Base-by-base conservation (phyloP, 2,113 vertebrate species). In the Vulpes vulpes region DNA sequence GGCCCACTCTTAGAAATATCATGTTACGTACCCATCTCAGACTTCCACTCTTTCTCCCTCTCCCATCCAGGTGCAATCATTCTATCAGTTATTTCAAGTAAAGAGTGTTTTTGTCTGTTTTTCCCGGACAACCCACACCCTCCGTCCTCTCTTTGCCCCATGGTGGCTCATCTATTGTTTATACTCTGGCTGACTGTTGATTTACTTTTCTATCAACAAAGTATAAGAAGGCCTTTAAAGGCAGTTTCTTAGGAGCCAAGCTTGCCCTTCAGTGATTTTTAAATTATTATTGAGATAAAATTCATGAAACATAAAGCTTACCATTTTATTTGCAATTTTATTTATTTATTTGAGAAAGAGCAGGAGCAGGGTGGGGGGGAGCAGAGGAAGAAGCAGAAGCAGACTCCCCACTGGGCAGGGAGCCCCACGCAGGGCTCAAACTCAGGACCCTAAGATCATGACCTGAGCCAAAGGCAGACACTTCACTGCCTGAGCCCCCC, bases 341-440 rank as follows among this genome's bases (percentile, higher is more conserved):
- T 69, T 69, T n/a, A 69, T 19, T n/a, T n/a, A 69, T n/a, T 69
- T 69, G 65, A 69, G 65, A n/a, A 32, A 19, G 65, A 69, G 32
- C 32, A 69, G 15, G 19, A n/a, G 32, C 65, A n/a, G 43, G 43
- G 43, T 1, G 43, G 43, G 32, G 65, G 32, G 65, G 17, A n/a
- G 32, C 65, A 69, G 16, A 69, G 32, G 65, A 32, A 16, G 65
- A 69, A n/a, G 65, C 30, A 69, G 32, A 69, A 69, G 65, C 16
- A 19, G 8, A 32, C 32, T 8, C 65, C 65, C 2, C 8, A 32
- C 15, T 69, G 65, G n/a, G 32, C 32, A 69, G 16, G 3, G 6
- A 19, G 32, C 32, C 32, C 16, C 3, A 19, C 1, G 1, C 1
- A 16, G 32, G 32, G 32, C 65, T n/a, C 1, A 16, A 69, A n/a